Evolutionary conservation across 2,113 vertebrate genomes (phyloP).

Genomic region (Typhlomys cinereus): DNA sequence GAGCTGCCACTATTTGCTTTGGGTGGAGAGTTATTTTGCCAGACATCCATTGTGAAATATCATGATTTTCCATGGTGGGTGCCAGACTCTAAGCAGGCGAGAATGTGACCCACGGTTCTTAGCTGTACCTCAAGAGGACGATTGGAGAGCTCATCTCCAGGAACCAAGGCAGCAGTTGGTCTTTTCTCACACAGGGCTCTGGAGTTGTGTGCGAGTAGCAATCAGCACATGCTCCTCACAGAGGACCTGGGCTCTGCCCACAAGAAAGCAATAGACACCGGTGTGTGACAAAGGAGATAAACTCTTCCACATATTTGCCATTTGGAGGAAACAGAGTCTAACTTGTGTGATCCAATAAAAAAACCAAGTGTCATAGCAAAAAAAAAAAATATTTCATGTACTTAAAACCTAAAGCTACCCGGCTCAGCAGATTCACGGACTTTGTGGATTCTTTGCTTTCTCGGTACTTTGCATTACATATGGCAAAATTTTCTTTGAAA

Average conservation of each 20-base stretch:
- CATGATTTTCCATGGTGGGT: slow-evolving; percentile 35
- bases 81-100: not conserved
- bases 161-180: not conserved
- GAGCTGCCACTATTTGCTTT: slow-evolving; percentile 4
- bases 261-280: too few species aligned
- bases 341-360: not conserved
- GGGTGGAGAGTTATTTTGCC: slow-evolving; percentile 30
- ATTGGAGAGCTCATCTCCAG: not conserved
- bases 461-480: not conserved
- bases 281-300: not conserved
- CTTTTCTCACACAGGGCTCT: not conserved
- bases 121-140: not conserved
- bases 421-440: not conserved
- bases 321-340: not conserved
- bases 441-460: not conserved
- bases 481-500: not conserved
- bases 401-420: not conserved
- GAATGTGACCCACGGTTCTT: not conserved
- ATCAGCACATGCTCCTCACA: not conserved
- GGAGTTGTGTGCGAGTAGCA: not conserved
- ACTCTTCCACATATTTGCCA: not conserved
- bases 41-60: not conserved
- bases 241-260: not conserved
- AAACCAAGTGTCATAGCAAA: not conserved
- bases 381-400: not conserved